Evolutionary conservation across 2,888 invertebrate species (phyloP), one percentile per base, ranked within the genome.

Genomic region (Synergus gifuensis): DNA sequence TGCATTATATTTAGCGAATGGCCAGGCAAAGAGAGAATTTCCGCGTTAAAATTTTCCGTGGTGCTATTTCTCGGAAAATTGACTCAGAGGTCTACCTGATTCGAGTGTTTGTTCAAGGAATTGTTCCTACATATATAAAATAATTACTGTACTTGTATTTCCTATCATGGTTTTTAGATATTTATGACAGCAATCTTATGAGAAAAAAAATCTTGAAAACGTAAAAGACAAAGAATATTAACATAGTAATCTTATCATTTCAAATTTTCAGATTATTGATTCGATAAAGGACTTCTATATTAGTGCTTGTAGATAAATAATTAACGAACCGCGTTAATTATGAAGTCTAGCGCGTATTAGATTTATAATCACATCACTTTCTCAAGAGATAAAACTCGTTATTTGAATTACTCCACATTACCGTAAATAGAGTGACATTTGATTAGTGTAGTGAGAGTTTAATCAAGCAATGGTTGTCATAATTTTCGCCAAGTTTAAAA

Each of bases 1-100:
- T 60, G 73, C 79, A 78, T 78, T 80, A 79, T 77, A 77, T 73
- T 78, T 76, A 78, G 49, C 64, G 16, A 78, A 76, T 83, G 76
- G 79, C 67, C 14, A 67, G 46, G 67, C 69, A 69, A 69, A 69
- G 44, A 49, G 73, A 16, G 73, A 16, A 73, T 73, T 54, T 73
- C 73, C 54, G 49, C 73, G 36, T 73, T 54, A 36, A 73, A 36
- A 73, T 73, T 73, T 73, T 73, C 54, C 73, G 49, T n/a, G 36
- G 54, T 54, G n/a, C 36, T 49, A 46, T 54, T 73, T 73, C 73
- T 54, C 4, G 49, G 73, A 73, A 54, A 49, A 73, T 54, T 73
- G 73, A 73, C 49, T 73, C 69, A 73, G 9, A 28, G n/a, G n/a
- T 49, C 14, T 14, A 49, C 28, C 54, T 66, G 69, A 49, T 49